Conservation (phyloP, 30 jellyfish, hydroid and myxozoan species). For the Haliclystus octoradiatus region DNA sequence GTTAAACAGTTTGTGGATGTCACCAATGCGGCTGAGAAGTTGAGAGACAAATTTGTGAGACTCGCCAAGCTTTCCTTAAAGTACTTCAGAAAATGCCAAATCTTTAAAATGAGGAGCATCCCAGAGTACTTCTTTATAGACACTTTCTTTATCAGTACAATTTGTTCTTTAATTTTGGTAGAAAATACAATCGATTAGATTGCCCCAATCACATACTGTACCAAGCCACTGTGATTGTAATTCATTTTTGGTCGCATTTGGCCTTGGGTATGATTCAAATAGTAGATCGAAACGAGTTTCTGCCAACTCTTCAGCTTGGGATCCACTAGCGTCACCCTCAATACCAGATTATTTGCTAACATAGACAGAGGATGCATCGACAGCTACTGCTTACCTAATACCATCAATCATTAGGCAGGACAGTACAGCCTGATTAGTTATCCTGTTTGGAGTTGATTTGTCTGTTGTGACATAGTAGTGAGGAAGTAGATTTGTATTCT, state of each 20-base stretch:
- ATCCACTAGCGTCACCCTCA: conserved; percentile 1
- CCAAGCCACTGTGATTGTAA: conserved; percentile 12
- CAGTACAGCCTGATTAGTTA: conserved; percentile 22
- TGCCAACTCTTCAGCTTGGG: conserved; percentile 8
- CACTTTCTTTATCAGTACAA: neutral
- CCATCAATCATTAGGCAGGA: conserved; percentile 18
- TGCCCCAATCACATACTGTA: conserved; percentile 8
- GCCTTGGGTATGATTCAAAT: neutral
- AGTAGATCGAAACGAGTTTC: neutral
- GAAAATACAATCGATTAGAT: conserved; percentile 4
- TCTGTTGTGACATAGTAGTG: conserved; percentile 28
- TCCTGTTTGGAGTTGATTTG: conserved; percentile 13
- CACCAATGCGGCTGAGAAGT: neutral
- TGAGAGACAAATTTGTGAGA: neutral
- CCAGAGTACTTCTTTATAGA: neutral
- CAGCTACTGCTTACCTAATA: conserved; percentile 15
- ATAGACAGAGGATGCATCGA: conserved; percentile 17
- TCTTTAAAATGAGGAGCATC: conserved; percentile 1
- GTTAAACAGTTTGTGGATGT: conserved; percentile 1
- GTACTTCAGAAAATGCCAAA: neutral
- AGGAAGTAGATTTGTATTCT: conserved; percentile 12
- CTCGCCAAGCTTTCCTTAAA: neutral
- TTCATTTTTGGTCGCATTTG: neutral
- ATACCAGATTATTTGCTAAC: neutral
- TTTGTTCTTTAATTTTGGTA: neutral